Evolutionary conservation across 2,797 vertebrate genomes (phyloP), one percentile per base, ranked within the genome.

Genomic region (Dendrocincla tyrannina): DNA sequence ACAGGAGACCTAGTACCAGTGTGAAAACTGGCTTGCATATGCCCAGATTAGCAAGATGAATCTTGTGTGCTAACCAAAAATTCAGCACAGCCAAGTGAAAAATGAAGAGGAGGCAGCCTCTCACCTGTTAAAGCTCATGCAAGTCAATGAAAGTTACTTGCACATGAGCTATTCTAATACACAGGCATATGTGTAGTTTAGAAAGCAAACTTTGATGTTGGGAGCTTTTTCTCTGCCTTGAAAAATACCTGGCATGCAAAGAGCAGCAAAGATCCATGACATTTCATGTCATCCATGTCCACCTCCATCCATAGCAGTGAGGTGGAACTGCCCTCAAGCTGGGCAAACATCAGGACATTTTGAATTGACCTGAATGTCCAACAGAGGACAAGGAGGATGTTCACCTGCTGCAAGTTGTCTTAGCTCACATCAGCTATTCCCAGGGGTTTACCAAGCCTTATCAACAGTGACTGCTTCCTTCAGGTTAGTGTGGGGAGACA

Each of bases 81-180:
- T 13, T 1, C 24, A 28, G 8, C 13, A 5, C 5, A 6, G 27
- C 17, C 5, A 7, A 37, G 24, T 62, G 50, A 41, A 42, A 84
- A 27, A 35, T 2, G 17, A 33, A 14, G 53, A 55, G 30, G 22
- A 53, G 20, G 13, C 46, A 32, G 20, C 33, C 16, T 58, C 49
- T 78, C 2, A 0, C 33, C 28, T 79, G 19, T 30, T 39, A 62
- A 35, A 79, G 22, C 15, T 81, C 27, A 18, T 0, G 0, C 10
- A 33, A 35, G 37, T 32, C 63, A 53, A 5, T 19, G 17, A 13
- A 24, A 44, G 11, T 60, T 63, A 32, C 18, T 59, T 75, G 46
- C 4, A 16, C 11, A 25, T 50, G 15, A 67, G 22, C n/a, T 76
- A 27, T 27, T 87, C 15, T 39, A 39, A 32, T 39, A 24, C 13